Evolutionary conservation across 2,888 invertebrate genomes (phyloP).

Genomic region (Xestia rhomboidea): DNA sequence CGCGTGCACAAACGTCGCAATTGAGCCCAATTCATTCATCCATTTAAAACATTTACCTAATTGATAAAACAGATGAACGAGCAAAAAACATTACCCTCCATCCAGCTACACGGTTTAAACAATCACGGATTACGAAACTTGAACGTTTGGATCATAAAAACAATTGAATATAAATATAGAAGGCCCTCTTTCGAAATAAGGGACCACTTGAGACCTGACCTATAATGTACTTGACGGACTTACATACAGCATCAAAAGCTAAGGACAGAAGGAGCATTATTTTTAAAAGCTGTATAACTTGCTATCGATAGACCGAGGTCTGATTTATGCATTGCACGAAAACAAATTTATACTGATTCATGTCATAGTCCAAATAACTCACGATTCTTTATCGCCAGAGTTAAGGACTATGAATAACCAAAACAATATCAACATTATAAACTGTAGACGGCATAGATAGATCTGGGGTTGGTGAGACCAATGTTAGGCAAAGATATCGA

Average conservation of each 20-base stretch:
- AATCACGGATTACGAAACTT: constrained; percentile 49
- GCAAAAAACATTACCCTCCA: constrained; percentile 37
- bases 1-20: neutral
- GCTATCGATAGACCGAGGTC: neutral
- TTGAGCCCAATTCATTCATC: neutral
- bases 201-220: constrained; percentile 64
- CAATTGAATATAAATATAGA: constrained; percentile 54
- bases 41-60: constrained; percentile 34
- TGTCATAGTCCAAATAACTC: neutral
- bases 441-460: neutral
- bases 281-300: neutral
- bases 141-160: constrained; percentile 44
- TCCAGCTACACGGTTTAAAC: constrained; percentile 28
- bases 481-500: neutral
- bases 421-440: neutral
- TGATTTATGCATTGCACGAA: neutral
- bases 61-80: constrained; percentile 35
- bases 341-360: neutral
- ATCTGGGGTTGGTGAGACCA: neutral
- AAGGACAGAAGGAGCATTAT: constrained; percentile 33
- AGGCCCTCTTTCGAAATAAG: constrained; percentile 39
- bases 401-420: neutral
- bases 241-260: neutral
- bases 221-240: constrained; percentile 42
- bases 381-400: neutral